Base-by-base conservation (phyloP, 2,797 vertebrate genomes). In the Cirrhinus mrigala region DNA sequence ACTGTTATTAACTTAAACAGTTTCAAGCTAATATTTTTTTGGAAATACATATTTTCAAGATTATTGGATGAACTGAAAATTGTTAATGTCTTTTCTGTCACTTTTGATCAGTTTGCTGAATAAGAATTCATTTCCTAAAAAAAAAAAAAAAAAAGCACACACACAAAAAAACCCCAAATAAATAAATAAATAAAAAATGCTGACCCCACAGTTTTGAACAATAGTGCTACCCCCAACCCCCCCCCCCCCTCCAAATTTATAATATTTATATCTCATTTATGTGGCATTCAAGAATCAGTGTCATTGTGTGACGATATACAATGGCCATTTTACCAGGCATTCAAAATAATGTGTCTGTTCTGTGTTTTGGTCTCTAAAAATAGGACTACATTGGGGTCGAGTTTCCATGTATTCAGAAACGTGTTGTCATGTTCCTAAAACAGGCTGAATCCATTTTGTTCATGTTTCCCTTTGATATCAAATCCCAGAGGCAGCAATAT, bases 351-450 rank as follows among this genome's bases (percentile, higher is more conserved):
- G n/a, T 33, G 20, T 80, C 1, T 50, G 18, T 64, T 40, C 29
- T 40, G 64, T 56, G 56, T 79, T 81, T 71, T 73, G 40, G 11
- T 46, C 18, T 46, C 68, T 82, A 29, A 71, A 82, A 73, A 82
- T 82, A 71, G 52, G 37, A 46, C 16, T 27, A 7, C 5, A 6
- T 37, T 27, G 6, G 16, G 80, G 33, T 54, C 1, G 68, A 60
- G 68, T 82, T 73, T 82, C 68, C 80, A 71, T 7, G 11, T 60
- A 73, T 46, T 82, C 52, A 82, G n/a, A 60, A 82, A 60, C 60
- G 68, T 73, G 68, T 40, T 60, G 52, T 60, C 3, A 14, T 46
- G 54, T 29, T 82, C 54, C 70, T 81, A 46, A 71, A 69, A 69
- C 46, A 29, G 33, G 16, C 27, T 82, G 44, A 27, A 33, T n/a